These are phyloP conservation scores for Dendrocopos noguchii DNA, from an alignment of 2,113 vertebrate genomes.

Conservation along the genomic window DNA sequence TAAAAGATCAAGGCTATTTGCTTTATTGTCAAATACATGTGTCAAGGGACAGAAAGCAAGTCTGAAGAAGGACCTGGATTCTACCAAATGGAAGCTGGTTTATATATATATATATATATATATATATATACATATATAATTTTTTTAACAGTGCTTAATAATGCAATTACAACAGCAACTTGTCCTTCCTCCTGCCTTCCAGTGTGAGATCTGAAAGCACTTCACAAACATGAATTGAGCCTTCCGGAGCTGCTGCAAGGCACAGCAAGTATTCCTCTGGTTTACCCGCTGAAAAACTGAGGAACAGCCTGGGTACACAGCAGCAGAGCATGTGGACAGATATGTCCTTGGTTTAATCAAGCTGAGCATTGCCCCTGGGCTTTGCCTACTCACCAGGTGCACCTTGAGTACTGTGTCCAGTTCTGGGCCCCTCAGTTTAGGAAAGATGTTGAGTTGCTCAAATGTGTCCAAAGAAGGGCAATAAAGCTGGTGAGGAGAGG, in stretches of 20 bases:
- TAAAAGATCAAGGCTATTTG: constrained; percentile 56
- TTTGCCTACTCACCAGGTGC: neutral
- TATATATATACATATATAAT: no score
- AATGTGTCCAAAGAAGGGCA: no score
- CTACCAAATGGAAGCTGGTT: neutral
- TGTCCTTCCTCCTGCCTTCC: constrained; percentile 50
- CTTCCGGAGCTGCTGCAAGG: neutral
- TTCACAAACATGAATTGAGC: constrained; percentile 51
- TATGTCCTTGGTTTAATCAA: neutral
- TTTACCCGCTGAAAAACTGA: neutral
- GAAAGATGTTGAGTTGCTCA: no score
- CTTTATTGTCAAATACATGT: constrained; percentile 41
- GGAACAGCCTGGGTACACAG: neutral
- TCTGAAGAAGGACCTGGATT: constrained; percentile 41
- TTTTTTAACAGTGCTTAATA: constrained; percentile 41
- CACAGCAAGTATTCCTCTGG: constrained; percentile 7
- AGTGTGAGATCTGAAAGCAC: constrained; percentile 43
- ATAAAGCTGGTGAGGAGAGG: no score
- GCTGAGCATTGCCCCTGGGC: neutral
- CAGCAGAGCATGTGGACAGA: neutral
- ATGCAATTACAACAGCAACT: constrained; percentile 48
- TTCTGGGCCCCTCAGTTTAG: no score
- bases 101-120: neutral
- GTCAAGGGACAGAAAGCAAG: constrained; percentile 38
- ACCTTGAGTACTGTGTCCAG: no score